Conservation (phyloP, 2,113 vertebrate genomes). For the Silurus asotus region DNA sequence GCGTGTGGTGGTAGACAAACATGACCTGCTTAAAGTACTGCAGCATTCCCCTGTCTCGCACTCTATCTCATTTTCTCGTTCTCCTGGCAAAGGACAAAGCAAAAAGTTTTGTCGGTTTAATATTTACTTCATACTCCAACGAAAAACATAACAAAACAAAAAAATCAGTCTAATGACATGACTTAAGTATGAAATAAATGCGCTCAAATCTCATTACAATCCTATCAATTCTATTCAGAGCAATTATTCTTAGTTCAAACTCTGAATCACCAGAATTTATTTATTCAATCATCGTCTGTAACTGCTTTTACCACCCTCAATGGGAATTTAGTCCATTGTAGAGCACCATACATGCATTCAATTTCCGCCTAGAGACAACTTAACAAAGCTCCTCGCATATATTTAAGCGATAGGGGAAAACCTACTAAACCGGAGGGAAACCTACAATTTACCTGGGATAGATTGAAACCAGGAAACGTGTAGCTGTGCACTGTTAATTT, state of each 20-base stretch:
- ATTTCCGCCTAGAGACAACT: background rate
- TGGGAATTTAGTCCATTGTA: background rate
- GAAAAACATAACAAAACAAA: background rate
- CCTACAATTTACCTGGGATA: background rate
- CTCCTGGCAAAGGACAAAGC: background rate
- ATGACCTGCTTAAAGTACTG: conserved; percentile 33
- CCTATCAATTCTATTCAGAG: background rate
- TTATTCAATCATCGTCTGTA: background rate
- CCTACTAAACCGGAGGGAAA: background rate
- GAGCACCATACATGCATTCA: background rate
- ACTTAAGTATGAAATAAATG: background rate
- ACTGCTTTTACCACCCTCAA: background rate
- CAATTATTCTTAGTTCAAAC: background rate
- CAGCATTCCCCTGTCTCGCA: background rate
- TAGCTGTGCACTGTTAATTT: background rate
- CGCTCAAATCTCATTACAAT: conserved; percentile 12
- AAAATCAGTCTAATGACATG: background rate
- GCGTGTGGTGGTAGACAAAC: conserved; percentile 36
- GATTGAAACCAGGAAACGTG: background rate
- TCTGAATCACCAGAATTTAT: conserved; percentile 9
- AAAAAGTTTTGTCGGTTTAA: background rate
- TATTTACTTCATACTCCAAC: background rate
- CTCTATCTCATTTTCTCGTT: conserved; percentile 14
- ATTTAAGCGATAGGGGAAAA: background rate
- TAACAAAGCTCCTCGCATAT: background rate